Percentiles rank a stretch among this genome's conserved stretches.
These are phyloP conservation scores for Prionailurus viverrinus DNA, from an alignment of 2,113 vertebrate species.

Conservation along the genomic window DNA sequence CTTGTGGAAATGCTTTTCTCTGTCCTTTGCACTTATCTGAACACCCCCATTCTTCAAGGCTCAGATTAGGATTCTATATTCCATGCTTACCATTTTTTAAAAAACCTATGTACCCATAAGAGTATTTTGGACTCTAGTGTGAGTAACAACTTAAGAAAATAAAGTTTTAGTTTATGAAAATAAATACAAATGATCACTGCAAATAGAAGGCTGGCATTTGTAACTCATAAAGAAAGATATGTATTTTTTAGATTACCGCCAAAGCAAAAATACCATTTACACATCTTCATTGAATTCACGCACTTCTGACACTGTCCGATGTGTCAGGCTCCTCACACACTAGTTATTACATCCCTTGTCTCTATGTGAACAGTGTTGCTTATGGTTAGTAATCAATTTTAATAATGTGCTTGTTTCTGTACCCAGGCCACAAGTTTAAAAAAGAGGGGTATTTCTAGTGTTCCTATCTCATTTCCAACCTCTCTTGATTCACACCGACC, in stretches of 20 bases:
- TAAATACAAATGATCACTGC: constrained; percentile 18
- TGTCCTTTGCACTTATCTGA: background rate
- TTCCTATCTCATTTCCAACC: background rate
- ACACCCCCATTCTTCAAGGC: background rate
- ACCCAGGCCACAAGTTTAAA: background rate
- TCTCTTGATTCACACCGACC: background rate
- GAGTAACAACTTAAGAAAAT: constrained; percentile 15
- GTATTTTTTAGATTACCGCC: background rate
- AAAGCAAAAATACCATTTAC: background rate
- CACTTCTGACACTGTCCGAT: background rate
- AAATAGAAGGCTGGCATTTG: background rate
- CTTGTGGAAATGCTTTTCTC: background rate
- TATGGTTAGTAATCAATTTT: background rate
- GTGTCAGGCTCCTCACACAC: background rate
- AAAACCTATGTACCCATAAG: background rate
- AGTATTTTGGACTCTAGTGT: background rate
- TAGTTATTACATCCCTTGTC: background rate
- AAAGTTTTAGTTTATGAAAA: constrained; percentile 39
- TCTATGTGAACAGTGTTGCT: background rate
- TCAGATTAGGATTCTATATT: background rate
- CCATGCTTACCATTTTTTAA: background rate
- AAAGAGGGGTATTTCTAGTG: background rate
- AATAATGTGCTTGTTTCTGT: background rate
- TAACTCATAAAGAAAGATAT: background rate
- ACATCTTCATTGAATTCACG: background rate